These are phyloP conservation scores for Gallinago media DNA, from an alignment of 2,113 vertebrate species.

Conservation along the genomic window DNA sequence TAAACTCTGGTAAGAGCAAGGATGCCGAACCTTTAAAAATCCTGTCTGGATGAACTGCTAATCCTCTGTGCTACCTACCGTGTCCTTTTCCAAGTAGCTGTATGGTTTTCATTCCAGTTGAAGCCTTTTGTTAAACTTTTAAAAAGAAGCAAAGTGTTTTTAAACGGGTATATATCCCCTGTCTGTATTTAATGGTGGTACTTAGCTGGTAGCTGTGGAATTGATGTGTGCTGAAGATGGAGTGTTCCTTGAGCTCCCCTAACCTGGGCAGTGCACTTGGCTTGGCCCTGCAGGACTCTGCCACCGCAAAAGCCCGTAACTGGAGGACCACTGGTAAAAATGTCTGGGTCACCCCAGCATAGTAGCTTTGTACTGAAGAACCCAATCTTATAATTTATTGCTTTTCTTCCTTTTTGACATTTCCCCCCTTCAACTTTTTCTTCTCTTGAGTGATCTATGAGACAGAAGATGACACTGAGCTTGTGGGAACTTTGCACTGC, in stretches of 20 bases:
- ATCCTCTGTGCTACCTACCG: rapidly evolving
- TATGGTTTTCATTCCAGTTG: background rate
- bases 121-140: background rate
- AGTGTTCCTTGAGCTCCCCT: background rate
- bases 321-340: background rate
- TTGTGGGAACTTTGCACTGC: background rate
- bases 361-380: background rate
- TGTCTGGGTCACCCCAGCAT: rapidly evolving
- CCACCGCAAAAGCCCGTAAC: background rate
- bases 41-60: background rate
- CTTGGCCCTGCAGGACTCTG: background rate
- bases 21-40: background rate
- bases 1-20: background rate
- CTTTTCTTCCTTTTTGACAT: background rate
- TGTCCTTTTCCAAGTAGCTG: background rate
- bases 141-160: background rate
- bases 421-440: background rate
- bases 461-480: background rate
- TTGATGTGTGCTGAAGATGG: background rate
- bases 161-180: rapidly evolving
- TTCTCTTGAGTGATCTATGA: background rate
- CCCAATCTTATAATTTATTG: background rate
- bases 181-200: background rate
- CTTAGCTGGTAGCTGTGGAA: background rate
- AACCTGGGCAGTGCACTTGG: background rate